Base-by-base conservation (phyloP, 2,113 vertebrate species). In the Tenrec ecaudatus region DNA sequence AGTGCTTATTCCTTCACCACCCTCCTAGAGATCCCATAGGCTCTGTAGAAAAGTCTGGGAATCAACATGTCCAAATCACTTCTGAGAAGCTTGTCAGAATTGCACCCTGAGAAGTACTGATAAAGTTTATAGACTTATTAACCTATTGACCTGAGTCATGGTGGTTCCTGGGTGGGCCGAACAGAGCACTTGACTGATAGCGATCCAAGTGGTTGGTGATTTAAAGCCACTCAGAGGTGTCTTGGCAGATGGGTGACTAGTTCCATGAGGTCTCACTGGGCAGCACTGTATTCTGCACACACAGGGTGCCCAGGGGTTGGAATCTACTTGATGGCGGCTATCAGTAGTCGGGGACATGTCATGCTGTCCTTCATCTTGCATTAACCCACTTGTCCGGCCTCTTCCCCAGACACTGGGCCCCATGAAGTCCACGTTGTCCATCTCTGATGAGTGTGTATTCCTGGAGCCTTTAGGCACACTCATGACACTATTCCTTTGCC, bases 371-470 rank as follows among this genome's bases (percentile, higher is more conserved):
- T 76, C 20, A 29, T 60, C 53, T 78, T 29, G 16, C 38, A 20
- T 29, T 90, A n/a, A 57, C 6, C 11, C 29, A n/a, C 2, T 40
- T 80, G 22, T 6, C 29, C 27, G n/a, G 25, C 36, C 27, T 31
- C 27, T 82, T 80, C n/a, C n/a, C 40, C 8, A 64, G 40, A 60
- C 11, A 2, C 14, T 7, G 60, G 62, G 6, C 17, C 29, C 8
- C 36, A 12, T 25, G 36, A 8, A 14, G 1, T 2, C 6, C n/a
- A 66, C n/a, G 14, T 6, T 31, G 53, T 62, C 4, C 0, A 1
- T 12, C 73, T 36, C 20, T 38, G 40, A 19, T 15, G 10, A 19
- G 27, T 68, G 0, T 40, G 40, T 7, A 40, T 40, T 33, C 58
- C 40, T 9, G 40, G 57, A 53, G 33, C 14, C 12, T 88, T 58